phyloP scores from a whole-genome alignment of 2,797 vertebrate genomes.

The Urophycis tenuis region DNA sequence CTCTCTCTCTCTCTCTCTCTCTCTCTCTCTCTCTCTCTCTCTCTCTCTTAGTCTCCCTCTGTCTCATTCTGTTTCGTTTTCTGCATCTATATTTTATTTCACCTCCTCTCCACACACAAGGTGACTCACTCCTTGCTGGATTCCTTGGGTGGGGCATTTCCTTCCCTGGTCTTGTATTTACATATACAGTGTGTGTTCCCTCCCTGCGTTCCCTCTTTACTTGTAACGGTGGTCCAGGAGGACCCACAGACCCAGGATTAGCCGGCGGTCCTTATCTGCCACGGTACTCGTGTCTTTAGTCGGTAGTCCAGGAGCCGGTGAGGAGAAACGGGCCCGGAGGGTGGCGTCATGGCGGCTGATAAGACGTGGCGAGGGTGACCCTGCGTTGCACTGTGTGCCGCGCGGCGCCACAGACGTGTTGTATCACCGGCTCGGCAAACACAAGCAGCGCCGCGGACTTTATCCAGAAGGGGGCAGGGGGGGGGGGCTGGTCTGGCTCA shows the following conservation, averaged over 20 bases:
- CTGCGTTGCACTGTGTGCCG: constrained; percentile 30
- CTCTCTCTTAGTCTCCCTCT: not conserved
- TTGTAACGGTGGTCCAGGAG: constrained; percentile 58
- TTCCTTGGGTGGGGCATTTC: constrained; percentile 44
- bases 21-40: not conserved
- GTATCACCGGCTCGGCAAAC: constrained; percentile 65
- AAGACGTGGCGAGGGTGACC: constrained; percentile 68
- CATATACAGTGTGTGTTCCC: constrained; percentile 34
- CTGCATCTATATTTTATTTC: not conserved
- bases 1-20: too few relatives aligned
- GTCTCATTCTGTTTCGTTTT: not conserved
- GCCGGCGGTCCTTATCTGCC: constrained; percentile 52
- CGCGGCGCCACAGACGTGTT: constrained; percentile 42
- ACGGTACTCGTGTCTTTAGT: constrained; percentile 55
- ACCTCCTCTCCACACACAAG: constrained; percentile 4
- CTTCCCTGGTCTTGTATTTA: constrained; percentile 55
- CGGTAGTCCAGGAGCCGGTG: constrained; percentile 54
- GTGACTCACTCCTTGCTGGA: not conserved
- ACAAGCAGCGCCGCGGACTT: constrained; percentile 43
- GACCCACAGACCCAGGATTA: constrained; percentile 58
- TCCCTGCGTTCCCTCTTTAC: constrained; percentile 53
- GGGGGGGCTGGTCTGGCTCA: constrained; percentile 40
- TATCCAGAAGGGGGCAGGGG: constrained; percentile 54
- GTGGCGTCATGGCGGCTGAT: constrained; percentile 64
- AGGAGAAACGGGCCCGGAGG: constrained; percentile 59